phyloP scores from a whole-genome alignment of 2,113 vertebrate genomes.

The Centropristis striata region DNA sequence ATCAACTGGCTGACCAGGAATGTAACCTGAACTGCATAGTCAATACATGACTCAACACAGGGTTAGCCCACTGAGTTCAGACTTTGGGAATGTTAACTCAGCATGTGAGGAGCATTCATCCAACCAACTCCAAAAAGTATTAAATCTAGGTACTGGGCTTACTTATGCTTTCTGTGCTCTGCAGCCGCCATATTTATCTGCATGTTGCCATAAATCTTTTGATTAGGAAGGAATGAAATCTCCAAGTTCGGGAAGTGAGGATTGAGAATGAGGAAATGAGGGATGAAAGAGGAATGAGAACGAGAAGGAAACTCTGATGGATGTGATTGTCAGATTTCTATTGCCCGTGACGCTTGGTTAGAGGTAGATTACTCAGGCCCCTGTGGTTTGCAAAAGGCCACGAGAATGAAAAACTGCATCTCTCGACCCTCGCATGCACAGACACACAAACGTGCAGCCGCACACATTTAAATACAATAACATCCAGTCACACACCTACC shows the following conservation, averaged over 20 bases:
- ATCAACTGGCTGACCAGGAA: constrained; percentile 30
- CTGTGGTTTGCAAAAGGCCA: constrained; percentile 51
- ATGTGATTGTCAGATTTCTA: constrained; percentile 51
- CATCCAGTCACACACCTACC: constrained; percentile 22
- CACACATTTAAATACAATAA: constrained; percentile 12
- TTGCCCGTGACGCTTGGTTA: constrained; percentile 48
- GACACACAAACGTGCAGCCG: neutral
- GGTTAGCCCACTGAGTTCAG: constrained; percentile 17
- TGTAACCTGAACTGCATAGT: constrained; percentile 21
- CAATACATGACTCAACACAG: constrained; percentile 33
- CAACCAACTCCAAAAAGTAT: constrained; percentile 11
- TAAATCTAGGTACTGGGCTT: constrained; percentile 24
- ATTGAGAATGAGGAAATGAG: constrained; percentile 59
- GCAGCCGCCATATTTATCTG: constrained; percentile 19
- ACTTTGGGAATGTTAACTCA: constrained; percentile 43
- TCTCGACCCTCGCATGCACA: constrained; percentile 2
- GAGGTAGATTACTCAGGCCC: constrained; percentile 64
- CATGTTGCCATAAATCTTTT: constrained; percentile 33
- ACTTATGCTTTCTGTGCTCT: constrained; percentile 25
- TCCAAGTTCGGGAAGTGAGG: constrained; percentile 26
- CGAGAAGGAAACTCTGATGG: constrained; percentile 50
- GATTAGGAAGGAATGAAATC: constrained; percentile 42
- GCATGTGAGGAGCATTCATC: constrained; percentile 24
- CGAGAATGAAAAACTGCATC: constrained; percentile 49
- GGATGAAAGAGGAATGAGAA: constrained; percentile 54